phyloP scores from a whole-genome alignment of 2,797 vertebrate species.

The Pitangus sulphuratus region DNA sequence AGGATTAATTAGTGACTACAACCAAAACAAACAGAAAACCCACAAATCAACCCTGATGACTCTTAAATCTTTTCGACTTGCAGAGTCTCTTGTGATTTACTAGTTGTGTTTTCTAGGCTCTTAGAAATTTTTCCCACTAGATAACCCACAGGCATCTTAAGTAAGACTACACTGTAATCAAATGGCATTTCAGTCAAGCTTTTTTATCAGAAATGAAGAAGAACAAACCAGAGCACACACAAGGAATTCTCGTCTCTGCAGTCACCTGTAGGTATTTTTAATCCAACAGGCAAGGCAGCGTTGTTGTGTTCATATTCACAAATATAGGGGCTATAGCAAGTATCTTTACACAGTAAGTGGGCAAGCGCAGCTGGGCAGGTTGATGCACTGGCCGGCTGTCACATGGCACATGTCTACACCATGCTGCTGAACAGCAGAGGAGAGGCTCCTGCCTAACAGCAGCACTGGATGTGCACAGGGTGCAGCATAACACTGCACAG shows the following conservation, averaged over 20 bases:
- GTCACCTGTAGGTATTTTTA: neutral
- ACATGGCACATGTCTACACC: neutral
- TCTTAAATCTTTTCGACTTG: neutral
- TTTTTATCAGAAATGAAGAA: neutral
- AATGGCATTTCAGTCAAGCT: neutral
- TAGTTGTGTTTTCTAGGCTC: neutral
- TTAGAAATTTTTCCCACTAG: neutral
- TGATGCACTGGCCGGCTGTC: rapidly evolving
- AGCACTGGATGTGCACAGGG: neutral
- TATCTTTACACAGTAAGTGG: neutral
- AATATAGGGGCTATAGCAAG: neutral
- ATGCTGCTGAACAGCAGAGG: neutral
- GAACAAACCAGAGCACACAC: neutral
- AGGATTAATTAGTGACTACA: neutral
- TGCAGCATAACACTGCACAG: neutral
- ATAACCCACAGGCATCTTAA: neutral
- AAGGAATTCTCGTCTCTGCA: neutral
- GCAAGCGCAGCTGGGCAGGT: neutral
- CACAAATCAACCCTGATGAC: neutral
- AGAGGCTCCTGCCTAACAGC: neutral
- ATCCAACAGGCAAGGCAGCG: neutral
- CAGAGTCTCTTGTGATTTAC: neutral
- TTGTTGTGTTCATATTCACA: neutral
- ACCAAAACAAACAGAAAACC: neutral
- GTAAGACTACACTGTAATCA: neutral